Percentiles rank a stretch among this genome's conserved stretches.
Conservation (phyloP, 2,113 vertebrate genomes). For the Crotophaga sulcirostris region DNA sequence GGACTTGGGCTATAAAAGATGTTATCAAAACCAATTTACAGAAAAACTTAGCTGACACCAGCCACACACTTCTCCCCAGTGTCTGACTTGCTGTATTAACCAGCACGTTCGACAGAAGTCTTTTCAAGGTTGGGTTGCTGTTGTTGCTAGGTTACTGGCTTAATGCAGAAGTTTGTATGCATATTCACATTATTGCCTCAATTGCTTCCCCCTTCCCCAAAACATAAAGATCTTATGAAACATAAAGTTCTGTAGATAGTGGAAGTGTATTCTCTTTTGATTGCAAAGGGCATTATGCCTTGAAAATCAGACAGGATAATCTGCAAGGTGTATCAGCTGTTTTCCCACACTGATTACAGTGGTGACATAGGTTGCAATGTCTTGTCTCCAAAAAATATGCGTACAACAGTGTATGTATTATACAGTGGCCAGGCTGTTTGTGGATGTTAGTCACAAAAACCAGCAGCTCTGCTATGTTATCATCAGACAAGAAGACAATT, state of each 20-base stretch:
- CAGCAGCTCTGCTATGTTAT: background rate
- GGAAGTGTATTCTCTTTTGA: background rate
- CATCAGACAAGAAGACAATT: background rate
- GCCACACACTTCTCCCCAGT: background rate
- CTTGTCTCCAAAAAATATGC: background rate
- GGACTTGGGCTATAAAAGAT: background rate
- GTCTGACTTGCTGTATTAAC: background rate
- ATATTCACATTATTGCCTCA: background rate
- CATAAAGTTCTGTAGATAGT: background rate
- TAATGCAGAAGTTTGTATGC: background rate
- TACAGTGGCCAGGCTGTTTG: background rate
- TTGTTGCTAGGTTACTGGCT: conserved; percentile 42
- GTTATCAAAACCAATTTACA: background rate
- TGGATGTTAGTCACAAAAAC: background rate
- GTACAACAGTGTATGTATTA: background rate
- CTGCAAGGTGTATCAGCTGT: background rate
- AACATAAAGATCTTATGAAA: background rate
- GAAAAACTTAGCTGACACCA: background rate
- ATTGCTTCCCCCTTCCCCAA: fast-evolving
- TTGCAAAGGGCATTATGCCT: background rate
- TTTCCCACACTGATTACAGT: background rate
- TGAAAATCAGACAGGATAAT: background rate
- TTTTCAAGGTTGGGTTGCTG: background rate
- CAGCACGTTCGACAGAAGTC: background rate
- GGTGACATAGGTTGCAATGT: background rate